Conservation (phyloP, 2,113 vertebrate species). For the Podilymbus podiceps region DNA sequence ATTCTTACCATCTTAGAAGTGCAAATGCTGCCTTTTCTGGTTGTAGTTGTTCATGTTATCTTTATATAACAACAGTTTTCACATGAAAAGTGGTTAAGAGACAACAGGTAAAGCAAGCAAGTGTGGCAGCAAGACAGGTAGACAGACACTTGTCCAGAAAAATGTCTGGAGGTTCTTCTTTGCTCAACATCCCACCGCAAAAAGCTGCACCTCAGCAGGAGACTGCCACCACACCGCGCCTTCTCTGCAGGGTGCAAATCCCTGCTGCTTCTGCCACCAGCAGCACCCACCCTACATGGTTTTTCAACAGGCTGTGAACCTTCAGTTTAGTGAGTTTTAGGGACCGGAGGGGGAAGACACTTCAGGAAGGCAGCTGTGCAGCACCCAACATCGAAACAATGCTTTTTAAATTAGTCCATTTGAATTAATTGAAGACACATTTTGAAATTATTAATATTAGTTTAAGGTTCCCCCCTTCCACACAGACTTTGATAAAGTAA, state of each 20-base stretch:
- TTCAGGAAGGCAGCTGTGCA: not conserved
- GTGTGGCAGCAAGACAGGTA: not conserved
- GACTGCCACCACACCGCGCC: not conserved
- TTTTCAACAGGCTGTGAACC: not conserved
- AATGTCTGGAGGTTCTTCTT: not conserved
- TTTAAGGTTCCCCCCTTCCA: not conserved
- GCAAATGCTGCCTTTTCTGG: not conserved
- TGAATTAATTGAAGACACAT: not conserved
- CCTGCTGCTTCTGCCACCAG: not conserved
- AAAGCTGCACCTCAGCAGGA: not conserved
- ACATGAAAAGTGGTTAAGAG: not conserved
- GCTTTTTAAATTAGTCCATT: not conserved
- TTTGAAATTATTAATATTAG: not conserved
- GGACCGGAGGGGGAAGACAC: not conserved
- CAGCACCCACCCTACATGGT: accelerated
- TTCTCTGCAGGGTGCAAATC: not conserved
- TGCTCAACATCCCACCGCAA: not conserved
- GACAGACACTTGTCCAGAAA: not conserved
- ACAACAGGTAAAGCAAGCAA: not conserved
- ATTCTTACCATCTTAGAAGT: not conserved
- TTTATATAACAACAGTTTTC: not conserved
- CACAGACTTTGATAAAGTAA: not conserved
- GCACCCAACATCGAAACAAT: not conserved
- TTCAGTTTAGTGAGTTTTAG: not conserved
- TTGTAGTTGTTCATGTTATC: not conserved